These are phyloP conservation scores for Brachionus koreanus DNA, from an alignment of 1,140 invertebrate species.

Conservation along the genomic window DNA sequence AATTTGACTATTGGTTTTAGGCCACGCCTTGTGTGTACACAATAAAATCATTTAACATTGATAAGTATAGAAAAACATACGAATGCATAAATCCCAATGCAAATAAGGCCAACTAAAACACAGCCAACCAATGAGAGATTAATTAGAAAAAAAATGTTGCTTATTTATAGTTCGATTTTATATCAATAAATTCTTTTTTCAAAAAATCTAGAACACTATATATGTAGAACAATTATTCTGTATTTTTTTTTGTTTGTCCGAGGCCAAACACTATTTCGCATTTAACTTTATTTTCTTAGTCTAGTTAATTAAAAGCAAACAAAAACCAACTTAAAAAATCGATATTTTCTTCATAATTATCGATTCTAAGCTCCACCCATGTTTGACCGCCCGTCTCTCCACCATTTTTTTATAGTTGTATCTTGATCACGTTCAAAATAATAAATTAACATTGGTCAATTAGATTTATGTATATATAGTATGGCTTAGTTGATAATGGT, in stretches of 20 bases:
- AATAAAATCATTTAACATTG: background rate
- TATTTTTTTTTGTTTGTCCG: background rate
- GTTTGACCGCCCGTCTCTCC: constrained; percentile 4
- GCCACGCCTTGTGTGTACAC: background rate
- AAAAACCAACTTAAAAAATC: background rate
- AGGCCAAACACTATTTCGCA: background rate
- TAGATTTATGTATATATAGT: constrained; percentile 37
- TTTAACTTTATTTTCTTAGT: constrained; percentile 13
- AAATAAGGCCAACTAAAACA: background rate
- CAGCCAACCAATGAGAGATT: background rate
- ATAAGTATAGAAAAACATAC: background rate
- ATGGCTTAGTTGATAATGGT: constrained; percentile 41
- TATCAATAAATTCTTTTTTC: background rate
- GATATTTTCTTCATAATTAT: constrained; percentile 12
- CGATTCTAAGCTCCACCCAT: background rate
- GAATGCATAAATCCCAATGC: background rate
- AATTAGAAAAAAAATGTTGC: background rate
- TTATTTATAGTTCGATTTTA: background rate
- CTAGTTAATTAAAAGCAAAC: constrained; percentile 22
- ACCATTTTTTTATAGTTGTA: background rate
- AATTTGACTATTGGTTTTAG: background rate
- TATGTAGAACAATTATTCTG: background rate
- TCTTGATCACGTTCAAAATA: constrained; percentile 35
- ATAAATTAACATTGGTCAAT: constrained; percentile 42
- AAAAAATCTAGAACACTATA: background rate